phyloP scores from a whole-genome alignment of 2,113 vertebrate genomes.

The Quiscalus mexicanus region DNA sequence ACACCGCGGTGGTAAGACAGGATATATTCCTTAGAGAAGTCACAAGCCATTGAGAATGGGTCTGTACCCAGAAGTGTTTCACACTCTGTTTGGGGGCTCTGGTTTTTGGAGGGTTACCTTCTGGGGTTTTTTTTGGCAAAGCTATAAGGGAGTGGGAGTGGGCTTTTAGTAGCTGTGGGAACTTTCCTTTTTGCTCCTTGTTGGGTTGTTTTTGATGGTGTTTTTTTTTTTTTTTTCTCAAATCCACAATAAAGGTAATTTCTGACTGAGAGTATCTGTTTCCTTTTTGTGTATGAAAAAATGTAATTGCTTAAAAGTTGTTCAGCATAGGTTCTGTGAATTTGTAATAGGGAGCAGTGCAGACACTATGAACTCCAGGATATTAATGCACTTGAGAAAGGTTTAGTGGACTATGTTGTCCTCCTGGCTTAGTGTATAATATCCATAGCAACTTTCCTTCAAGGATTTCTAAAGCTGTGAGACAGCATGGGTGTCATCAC shows the following conservation, averaged over 20 bases:
- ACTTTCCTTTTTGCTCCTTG: conserved; percentile 4
- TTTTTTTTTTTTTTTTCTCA: not conserved
- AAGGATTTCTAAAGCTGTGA: conserved; percentile 17
- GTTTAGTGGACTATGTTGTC: not conserved
- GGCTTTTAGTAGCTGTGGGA: not conserved
- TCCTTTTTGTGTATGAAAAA: conserved; percentile 24
- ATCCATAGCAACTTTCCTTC: conserved; percentile 19
- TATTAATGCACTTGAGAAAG: not conserved
- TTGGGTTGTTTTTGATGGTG: not conserved
- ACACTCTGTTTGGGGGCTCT: not conserved
- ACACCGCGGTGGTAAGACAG: conserved; percentile 66
- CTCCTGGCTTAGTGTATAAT: not conserved
- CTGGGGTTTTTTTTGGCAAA: not conserved
- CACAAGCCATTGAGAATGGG: conserved; percentile 43
- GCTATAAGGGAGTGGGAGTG: not conserved
- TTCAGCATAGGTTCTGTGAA: not conserved
- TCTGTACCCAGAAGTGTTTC: conserved; percentile 44
- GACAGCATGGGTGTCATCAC: not conserved
- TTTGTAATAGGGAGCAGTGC: not conserved
- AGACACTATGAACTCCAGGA: not conserved
- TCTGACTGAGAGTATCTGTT: conserved; percentile 60
- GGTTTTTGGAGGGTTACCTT: not conserved
- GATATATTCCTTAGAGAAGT: conserved; percentile 69
- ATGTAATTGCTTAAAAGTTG: not conserved
- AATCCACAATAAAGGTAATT: conserved; percentile 65